These are phyloP conservation scores for Spodoptera picta DNA, from an alignment of 2,888 invertebrate species.

Conservation along the genomic window DNA sequence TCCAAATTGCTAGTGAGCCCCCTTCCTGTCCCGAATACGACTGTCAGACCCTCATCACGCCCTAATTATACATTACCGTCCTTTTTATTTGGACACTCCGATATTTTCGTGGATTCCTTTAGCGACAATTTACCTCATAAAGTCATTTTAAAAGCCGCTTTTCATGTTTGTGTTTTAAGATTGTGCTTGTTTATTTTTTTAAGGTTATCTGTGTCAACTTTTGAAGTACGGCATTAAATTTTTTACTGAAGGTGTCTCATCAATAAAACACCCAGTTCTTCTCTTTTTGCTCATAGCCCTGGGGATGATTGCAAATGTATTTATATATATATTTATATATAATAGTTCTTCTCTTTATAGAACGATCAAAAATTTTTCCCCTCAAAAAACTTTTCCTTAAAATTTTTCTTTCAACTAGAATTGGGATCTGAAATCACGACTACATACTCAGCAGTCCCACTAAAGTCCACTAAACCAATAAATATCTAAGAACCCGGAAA, in stretches of 20 bases:
- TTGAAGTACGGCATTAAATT: not conserved
- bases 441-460: no score
- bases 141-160: conserved; percentile 35
- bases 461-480: no score
- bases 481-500: no score
- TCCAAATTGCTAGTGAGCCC: conserved; percentile 74
- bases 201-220: not conserved
- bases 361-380: no score
- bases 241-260: not conserved
- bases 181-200: conserved; percentile 3
- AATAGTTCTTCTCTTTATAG: no score
- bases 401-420: no score
- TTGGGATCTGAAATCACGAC: no score
- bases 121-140: conserved; percentile 63
- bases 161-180: conserved; percentile 32
- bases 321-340: no score
- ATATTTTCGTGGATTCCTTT: conserved; percentile 70
- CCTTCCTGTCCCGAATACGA: conserved; percentile 82
- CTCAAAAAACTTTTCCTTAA: no score
- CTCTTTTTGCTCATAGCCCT: no score
- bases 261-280: no score
- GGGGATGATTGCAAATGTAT: no score
- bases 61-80: conserved; percentile 86
- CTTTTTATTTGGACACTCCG: conserved; percentile 78
- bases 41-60: conserved; percentile 86